A percentile compares a stretch with the other conserved stretches of the same genome.
Evolutionary conservation across 1,140 invertebrate species (phyloP).

Genomic region (Rhopalosiphum maidis): DNA sequence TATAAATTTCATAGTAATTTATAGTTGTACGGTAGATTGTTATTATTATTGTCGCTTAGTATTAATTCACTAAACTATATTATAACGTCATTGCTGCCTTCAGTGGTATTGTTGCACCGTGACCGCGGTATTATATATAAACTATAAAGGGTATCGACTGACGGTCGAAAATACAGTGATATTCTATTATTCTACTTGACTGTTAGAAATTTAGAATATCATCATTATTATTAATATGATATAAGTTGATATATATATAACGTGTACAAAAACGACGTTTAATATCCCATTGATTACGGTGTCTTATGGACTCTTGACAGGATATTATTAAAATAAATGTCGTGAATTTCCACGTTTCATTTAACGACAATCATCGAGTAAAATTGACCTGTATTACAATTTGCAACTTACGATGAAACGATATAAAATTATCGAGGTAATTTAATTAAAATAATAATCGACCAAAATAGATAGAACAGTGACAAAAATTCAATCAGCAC

Average conservation of each 20-base stretch:
- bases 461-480: background rate
- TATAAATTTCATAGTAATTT: background rate
- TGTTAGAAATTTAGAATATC: background rate
- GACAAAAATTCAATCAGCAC: background rate
- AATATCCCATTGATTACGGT: background rate
- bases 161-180: background rate
- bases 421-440: background rate
- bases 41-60: background rate
- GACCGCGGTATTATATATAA: background rate
- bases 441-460: constrained; percentile 8
- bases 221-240: background rate
- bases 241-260: background rate
- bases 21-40: background rate
- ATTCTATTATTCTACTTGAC: background rate
- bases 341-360: background rate
- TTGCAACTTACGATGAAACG: background rate
- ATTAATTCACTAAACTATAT: background rate
- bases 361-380: background rate
- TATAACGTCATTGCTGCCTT: background rate
- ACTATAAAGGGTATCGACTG: background rate
- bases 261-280: background rate
- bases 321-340: constrained; percentile 18
- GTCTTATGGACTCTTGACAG: background rate
- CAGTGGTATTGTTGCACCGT: background rate
- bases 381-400: background rate